Base-by-base conservation (phyloP, 2,113 vertebrate genomes). In the Oostethus manadensis region DNA sequence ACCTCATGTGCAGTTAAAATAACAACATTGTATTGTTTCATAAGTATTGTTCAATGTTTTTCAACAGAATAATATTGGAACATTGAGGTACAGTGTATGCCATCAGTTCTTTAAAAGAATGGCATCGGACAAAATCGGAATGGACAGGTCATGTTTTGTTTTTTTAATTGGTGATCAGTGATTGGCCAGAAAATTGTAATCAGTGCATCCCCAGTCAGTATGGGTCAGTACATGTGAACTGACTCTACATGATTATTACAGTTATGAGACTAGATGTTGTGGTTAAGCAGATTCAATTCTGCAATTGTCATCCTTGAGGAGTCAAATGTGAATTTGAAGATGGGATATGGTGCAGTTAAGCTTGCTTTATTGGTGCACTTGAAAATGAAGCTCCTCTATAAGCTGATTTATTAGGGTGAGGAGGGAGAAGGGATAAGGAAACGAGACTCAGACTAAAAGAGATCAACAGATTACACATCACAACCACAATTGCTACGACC, bases 401-500 rank as follows among this genome's bases (percentile, higher is more conserved):
- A 73, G 74, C 71, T 53, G 68, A 77, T 78, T 80, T 68, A 45
- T 48, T 49, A 15, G 45, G 29, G 45, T 23, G 10, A 45, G 26
- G 23, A 23, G 55, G 53, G 22, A 17, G 47, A 47, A 23, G 47
- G 45, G 51, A 38, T 44, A 38, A 55, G 40, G 29, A 62, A 50
- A 40, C 56, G 17, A 56, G 38, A 73, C 55, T 45, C 10, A 10
- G 62, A 53, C 56, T 55, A 71, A 65, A 76, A 68, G 54, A 74
- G 60, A 76, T 60, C 5, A 51, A 72, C 59, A 75, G 77, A 82
- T 75, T 70, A 80, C 62, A 62, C 16, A 54, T 73, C 50, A 51
- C 73, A 66, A 74, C 71, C 73, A 54, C 57, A 62, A 68, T 46
- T 38, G 17, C 68, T 71, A 21, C 68, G 68, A 66, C 70, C 66